phyloP scores from a whole-genome alignment of 2,888 invertebrate genomes.

The Brenthis hecate region DNA sequence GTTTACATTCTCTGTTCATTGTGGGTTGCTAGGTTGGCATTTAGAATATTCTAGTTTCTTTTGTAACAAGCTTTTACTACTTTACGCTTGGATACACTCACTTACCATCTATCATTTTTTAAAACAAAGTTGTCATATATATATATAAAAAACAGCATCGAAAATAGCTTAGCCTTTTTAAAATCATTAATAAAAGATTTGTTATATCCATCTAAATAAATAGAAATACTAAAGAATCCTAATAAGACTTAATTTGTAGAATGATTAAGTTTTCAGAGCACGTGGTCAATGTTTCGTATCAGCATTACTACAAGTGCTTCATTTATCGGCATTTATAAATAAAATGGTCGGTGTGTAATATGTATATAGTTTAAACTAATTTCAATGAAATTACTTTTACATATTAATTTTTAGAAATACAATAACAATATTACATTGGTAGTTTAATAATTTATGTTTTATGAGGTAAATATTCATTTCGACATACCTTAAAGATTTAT shows the following conservation, averaged over 20 bases:
- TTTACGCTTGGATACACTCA: conserved; percentile 9
- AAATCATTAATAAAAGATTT: too few species aligned
- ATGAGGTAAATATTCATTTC: too few species aligned
- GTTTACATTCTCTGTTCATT: conserved; percentile 3
- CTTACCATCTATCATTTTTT: background rate
- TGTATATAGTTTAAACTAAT: background rate
- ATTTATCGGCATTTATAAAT: background rate
- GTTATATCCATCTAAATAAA: too few species aligned
- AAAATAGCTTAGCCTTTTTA: too few species aligned
- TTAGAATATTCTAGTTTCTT: conserved; percentile 21
- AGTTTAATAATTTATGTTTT: too few species aligned
- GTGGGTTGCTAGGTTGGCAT: conserved; percentile 17
- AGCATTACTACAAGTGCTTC: background rate
- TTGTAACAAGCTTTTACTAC: conserved; percentile 10
- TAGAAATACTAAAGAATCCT: too few species aligned
- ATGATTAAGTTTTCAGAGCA: background rate
- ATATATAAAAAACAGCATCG: too few species aligned
- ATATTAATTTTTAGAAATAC: background rate
- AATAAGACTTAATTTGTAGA: too few species aligned
- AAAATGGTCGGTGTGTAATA: background rate
- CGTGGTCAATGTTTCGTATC: conserved; percentile 1
- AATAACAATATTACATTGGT: background rate
- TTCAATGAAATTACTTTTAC: background rate
- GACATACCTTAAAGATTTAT: too few species aligned
- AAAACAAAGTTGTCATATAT: too few species aligned